Percentiles rank a stretch among this genome's conserved stretches.
Conservation (phyloP, 53 echinoderm and acorn worm species). For the Antedon mediterranea region DNA sequence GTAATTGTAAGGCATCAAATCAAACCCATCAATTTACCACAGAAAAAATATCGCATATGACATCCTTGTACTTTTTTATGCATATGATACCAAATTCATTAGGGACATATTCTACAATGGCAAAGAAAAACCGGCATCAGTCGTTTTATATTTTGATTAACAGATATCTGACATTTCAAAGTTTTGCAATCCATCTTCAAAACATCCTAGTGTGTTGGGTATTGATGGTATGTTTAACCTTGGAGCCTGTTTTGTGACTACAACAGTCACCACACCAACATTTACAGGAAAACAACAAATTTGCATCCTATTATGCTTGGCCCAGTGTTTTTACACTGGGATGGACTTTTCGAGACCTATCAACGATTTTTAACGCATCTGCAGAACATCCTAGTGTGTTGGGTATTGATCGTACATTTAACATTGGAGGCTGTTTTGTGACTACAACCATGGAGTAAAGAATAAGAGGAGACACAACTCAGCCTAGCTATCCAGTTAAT, state of each 20-base stretch:
- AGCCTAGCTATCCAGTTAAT: too few species aligned
- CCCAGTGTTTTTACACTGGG: conserved; percentile 12
- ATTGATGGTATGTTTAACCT: conserved; percentile 6
- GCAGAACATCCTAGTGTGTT: too few species aligned
- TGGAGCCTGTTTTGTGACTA: conserved; percentile 13
- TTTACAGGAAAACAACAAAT: not conserved
- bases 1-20: not conserved
- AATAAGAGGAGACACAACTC: too few species aligned
- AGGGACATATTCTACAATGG: conserved; percentile 18
- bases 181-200: not conserved
- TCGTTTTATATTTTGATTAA: conserved; percentile 14
- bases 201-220: conserved; percentile 9
- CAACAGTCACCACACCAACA: conserved; percentile 10
- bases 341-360: conserved; percentile 4
- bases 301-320: conserved; percentile 10
- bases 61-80: not conserved
- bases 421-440: too few species aligned
- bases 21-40: not conserved
- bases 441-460: too few species aligned
- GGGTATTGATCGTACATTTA: too few species aligned
- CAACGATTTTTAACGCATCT: too few species aligned
- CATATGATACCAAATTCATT: conserved; percentile 1
- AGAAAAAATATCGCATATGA: not conserved
- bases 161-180: conserved; percentile 9
- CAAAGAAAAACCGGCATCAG: conserved; percentile 6